phyloP scores from a whole-genome alignment of 2,113 vertebrate species.

The Ageneiosus marmoratus region DNA sequence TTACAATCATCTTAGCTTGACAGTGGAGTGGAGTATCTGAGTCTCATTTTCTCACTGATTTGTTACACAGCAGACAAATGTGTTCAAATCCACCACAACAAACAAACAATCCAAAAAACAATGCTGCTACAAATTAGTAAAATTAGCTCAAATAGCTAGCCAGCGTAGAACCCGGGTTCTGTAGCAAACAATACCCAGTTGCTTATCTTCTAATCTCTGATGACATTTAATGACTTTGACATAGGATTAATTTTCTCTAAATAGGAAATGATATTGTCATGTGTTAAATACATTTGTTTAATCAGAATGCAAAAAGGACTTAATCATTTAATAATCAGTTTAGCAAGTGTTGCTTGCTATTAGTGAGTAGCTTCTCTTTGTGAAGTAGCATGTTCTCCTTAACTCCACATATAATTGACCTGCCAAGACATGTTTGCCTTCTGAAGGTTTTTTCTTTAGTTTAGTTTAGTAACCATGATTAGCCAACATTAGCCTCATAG shows the following conservation, averaged over 20 bases:
- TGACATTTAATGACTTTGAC: not conserved
- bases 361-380: not conserved
- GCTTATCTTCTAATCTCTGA: not conserved
- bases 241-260: not conserved
- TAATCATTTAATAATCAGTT: too few species aligned
- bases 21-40: not conserved
- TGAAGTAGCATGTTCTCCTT: not conserved
- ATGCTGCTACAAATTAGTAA: not conserved
- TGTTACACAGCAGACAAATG: not conserved
- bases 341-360: too few species aligned
- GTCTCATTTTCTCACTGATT: not conserved
- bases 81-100: not conserved
- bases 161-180: not conserved
- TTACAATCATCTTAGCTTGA: not conserved
- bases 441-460: not conserved
- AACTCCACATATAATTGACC: not conserved
- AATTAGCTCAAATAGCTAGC: not conserved
- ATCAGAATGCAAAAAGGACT: not conserved
- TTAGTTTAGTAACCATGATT: not conserved
- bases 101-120: too few species aligned
- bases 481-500: too few species aligned
- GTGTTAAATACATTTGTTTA: too few species aligned
- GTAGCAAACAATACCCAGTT: not conserved
- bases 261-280: too few species aligned
- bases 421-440: not conserved